Conservation (phyloP, 2,113 vertebrate species). For the Cettia cetti region DNA sequence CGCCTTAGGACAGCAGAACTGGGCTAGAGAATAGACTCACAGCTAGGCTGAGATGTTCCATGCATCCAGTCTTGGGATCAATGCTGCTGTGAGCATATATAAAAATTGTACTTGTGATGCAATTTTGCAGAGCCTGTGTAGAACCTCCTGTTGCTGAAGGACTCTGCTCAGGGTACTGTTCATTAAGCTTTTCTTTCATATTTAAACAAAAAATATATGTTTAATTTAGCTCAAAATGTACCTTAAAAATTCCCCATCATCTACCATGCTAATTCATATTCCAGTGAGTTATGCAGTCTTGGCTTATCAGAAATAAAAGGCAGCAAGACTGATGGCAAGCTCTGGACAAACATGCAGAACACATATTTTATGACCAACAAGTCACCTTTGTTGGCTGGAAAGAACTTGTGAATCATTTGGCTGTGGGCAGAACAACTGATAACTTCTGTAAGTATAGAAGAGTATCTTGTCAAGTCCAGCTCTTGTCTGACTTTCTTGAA, state of each 20-base stretch:
- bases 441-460: not conserved
- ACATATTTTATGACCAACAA: not conserved
- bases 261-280: not conserved
- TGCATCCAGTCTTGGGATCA: rapidly evolving
- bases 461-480: not conserved
- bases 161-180: not conserved
- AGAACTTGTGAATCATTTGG: rapidly evolving
- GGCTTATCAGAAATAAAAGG: not conserved
- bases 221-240: not conserved
- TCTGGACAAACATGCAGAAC: not conserved
- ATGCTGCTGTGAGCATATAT: not conserved
- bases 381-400: not conserved
- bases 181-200: not conserved
- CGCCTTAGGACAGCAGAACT: not conserved
- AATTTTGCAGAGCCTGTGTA: not conserved
- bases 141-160: not conserved
- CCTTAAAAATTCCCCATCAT: not conserved
- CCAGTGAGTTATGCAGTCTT: not conserved
- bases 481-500: not conserved
- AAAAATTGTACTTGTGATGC: not conserved
- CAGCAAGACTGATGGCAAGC: not conserved
- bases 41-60: not conserved
- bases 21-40: not conserved
- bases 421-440: not conserved
- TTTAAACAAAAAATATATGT: not conserved